A percentile compares a stretch with the other conserved stretches of the same genome.
Conservation (phyloP, 2,888 invertebrate species). For the Dascillus cervinus region DNA sequence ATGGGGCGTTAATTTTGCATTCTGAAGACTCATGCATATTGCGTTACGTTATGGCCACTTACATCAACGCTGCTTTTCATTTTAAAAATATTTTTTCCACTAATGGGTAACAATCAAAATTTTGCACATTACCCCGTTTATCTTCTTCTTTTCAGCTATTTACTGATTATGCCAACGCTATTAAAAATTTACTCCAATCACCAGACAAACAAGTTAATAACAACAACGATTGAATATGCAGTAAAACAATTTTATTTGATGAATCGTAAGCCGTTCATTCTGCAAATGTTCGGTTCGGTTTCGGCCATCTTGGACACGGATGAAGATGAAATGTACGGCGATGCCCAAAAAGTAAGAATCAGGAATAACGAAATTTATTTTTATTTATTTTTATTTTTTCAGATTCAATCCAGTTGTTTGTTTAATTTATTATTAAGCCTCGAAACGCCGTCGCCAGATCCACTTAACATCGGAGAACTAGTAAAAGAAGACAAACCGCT, state of each 20-base stretch:
- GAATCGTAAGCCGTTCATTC: conserved; percentile 95
- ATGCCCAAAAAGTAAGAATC: conserved; percentile 92
- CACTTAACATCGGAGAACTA: conserved; percentile 83
- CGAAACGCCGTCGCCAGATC: conserved; percentile 91
- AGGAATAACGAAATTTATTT: neutral
- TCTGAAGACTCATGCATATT: conserved; percentile 95
- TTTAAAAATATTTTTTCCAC: conserved; percentile 98
- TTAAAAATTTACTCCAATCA: conserved; percentile 95
- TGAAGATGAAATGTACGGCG: conserved; percentile 77
- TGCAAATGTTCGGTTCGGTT: conserved; percentile 98
- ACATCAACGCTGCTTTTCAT: conserved; percentile 95
- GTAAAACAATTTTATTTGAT: conserved; percentile 97
- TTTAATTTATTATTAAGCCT: conserved; percentile 87
- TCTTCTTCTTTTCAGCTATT: conserved; percentile 61
- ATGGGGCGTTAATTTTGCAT: conserved; percentile 92
- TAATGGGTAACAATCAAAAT: conserved; percentile 61
- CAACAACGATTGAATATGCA: conserved; percentile 93
- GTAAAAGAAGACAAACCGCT: conserved; percentile 88
- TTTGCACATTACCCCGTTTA: too few species aligned
- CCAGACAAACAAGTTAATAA: conserved; percentile 92
- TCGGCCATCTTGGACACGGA: conserved; percentile 93
- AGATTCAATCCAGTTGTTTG: conserved; percentile 84
- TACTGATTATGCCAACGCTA: conserved; percentile 95
- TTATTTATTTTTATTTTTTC: conserved; percentile 11
- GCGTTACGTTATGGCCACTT: conserved; percentile 92